Evolutionary conservation across 2,888 invertebrate genomes (phyloP).

Genomic region (Ecliptopera silaceata): DNA sequence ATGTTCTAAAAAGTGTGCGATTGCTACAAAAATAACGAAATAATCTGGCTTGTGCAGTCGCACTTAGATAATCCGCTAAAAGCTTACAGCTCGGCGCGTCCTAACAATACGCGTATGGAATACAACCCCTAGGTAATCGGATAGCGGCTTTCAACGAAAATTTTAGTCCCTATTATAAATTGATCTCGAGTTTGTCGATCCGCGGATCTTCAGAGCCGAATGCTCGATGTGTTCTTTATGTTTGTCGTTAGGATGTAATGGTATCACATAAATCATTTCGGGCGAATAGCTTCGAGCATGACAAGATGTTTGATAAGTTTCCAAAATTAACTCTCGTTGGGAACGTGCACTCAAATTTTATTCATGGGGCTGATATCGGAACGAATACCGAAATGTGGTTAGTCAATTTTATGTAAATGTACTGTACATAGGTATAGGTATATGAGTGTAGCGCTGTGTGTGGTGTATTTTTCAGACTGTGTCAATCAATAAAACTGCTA

Average conservation of each 20-base stretch:
- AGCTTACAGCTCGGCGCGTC: constrained; percentile 42
- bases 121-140: constrained; percentile 70
- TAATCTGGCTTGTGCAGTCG: constrained; percentile 1
- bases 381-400: constrained; percentile 6
- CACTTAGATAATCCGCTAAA: constrained; percentile 28
- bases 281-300: constrained; percentile 28
- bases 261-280: constrained; percentile 41
- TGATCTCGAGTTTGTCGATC: constrained; percentile 62
- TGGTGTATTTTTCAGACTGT: no score
- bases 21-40: not conserved
- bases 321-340: constrained; percentile 23
- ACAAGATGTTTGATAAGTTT: constrained; percentile 31
- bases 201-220: constrained; percentile 46
- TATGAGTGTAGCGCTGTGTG: no score
- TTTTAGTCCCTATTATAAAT: constrained; percentile 69
- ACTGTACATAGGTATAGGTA: no score
- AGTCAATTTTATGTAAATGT: not conserved
- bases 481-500: no score
- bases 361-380: constrained; percentile 23
- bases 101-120: constrained; percentile 55
- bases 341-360: constrained; percentile 29
- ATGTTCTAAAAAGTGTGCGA: no score
- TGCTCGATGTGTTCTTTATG: constrained; percentile 45
- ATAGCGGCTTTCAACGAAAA: constrained; percentile 71
- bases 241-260: constrained; percentile 41